These are phyloP conservation scores for Ctenopoma kingsleyae DNA, from an alignment of 2,797 vertebrate species.

Conservation along the genomic window DNA sequence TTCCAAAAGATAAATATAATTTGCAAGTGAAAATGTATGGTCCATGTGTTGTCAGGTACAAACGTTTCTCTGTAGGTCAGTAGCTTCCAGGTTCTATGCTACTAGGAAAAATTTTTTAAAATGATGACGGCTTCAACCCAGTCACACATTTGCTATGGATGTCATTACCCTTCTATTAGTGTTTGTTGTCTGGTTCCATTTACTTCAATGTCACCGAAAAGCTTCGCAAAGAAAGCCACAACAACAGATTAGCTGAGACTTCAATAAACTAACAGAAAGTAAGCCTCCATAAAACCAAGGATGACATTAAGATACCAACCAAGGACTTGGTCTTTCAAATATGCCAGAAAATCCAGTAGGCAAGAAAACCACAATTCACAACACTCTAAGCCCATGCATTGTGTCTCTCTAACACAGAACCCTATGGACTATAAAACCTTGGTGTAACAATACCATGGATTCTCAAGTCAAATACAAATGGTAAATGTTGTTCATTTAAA, in stretches of 20 bases:
- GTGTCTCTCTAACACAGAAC: slow-evolving; percentile 45
- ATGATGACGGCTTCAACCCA: slow-evolving; percentile 45
- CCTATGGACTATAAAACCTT: slow-evolving; percentile 46
- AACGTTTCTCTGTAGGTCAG: slow-evolving; percentile 20
- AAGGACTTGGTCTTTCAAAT: slow-evolving; percentile 74
- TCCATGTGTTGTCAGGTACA: slow-evolving; percentile 7
- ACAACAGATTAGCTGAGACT: slow-evolving; percentile 67
- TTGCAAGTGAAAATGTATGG: slow-evolving; percentile 20
- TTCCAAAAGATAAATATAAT: slow-evolving; percentile 26
- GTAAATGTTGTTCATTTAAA: slow-evolving; percentile 42
- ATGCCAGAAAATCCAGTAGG: slow-evolving; percentile 56
- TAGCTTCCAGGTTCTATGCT: slow-evolving; percentile 19
- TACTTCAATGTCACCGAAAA: slow-evolving; percentile 70
- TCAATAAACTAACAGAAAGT: slow-evolving; percentile 70
- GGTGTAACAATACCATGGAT: slow-evolving; percentile 47
- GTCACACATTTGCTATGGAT: slow-evolving; percentile 56
- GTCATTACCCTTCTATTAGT: slow-evolving; percentile 64
- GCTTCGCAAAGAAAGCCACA: slow-evolving; percentile 62
- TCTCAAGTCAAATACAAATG: slow-evolving; percentile 43
- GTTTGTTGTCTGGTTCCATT: slow-evolving; percentile 74
- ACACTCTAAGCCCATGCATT: slow-evolving; percentile 57
- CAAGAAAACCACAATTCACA: slow-evolving; percentile 55
- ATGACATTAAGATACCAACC: slow-evolving; percentile 67
- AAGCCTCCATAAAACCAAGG: slow-evolving; percentile 70
- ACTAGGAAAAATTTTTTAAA: too few relatives aligned